These are phyloP conservation scores for Gasterosteus nipponicus DNA, from an alignment of 2,113 vertebrate genomes.

Conservation along the genomic window DNA sequence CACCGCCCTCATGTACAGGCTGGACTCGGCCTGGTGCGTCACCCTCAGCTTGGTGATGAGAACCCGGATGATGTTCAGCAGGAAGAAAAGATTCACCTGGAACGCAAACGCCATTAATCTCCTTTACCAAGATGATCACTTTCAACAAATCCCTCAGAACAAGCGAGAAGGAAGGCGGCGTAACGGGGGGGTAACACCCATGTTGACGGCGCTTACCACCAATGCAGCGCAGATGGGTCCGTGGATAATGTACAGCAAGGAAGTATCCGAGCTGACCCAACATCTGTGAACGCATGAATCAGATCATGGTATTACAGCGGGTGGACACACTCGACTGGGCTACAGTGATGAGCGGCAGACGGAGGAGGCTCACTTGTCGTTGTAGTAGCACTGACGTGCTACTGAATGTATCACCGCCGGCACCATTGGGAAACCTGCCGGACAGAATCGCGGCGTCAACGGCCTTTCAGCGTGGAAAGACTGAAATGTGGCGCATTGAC, in stretches of 20 bases:
- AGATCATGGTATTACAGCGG: neutral
- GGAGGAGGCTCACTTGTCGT: conserved; percentile 89
- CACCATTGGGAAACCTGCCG: conserved; percentile 91
- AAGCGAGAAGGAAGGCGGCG: too few relatives aligned
- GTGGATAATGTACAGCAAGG: conserved; percentile 95
- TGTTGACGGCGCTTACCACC: conserved; percentile 85
- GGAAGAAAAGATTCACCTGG: conserved; percentile 96
- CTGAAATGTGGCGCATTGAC: neutral
- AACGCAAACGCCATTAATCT: neutral
- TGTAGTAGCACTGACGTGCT: conserved; percentile 90
- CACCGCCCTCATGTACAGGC: conserved; percentile 97
- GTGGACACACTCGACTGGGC: rapidly evolving
- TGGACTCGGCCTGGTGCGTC: conserved; percentile 95
- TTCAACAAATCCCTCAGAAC: neutral
- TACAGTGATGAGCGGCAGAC: neutral
- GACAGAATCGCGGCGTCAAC: neutral
- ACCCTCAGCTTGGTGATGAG: conserved; percentile 97
- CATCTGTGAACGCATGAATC: conserved; percentile 80
- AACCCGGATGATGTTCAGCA: conserved; percentile 95
- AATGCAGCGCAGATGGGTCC: conserved; percentile 95
- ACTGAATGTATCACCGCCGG: conserved; percentile 90
- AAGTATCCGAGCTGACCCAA: conserved; percentile 93
- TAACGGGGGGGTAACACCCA: too few relatives aligned
- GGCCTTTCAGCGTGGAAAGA: neutral
- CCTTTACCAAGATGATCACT: neutral